Evolutionary conservation across 2,888 invertebrate genomes (phyloP).

Genomic region (Schrankia costaestrigalis): DNA sequence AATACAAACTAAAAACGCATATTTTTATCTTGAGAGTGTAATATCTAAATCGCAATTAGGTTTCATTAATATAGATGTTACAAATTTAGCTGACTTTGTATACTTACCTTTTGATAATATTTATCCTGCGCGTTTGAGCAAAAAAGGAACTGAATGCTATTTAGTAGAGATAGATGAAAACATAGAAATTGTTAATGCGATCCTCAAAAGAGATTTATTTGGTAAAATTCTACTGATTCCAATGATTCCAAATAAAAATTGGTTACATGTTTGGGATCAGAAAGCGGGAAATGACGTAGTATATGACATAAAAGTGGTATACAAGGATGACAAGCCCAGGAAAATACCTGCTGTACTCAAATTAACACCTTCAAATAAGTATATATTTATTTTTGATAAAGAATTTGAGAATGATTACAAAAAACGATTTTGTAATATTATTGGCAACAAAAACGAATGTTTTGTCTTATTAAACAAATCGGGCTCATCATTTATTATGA

Average conservation of each 20-base stretch:
- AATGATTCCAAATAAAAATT: constrained; percentile 2
- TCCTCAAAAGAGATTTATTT: constrained; percentile 34
- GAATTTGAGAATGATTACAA: constrained; percentile 53
- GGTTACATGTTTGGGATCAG: neutral
- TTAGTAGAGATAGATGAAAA: constrained; percentile 21
- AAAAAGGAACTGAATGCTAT: constrained; percentile 26
- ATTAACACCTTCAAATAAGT: constrained; percentile 48
- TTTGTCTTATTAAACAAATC: constrained; percentile 39
- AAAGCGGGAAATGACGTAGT: constrained; percentile 8
- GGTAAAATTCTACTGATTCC: constrained; percentile 32
- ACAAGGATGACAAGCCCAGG: constrained; percentile 22
- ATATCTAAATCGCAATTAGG: constrained; percentile 37
- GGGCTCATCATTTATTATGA: constrained; percentile 44
- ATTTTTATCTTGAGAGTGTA: constrained; percentile 13
- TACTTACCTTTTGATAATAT: constrained; percentile 18
- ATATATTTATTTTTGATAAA: constrained; percentile 51
- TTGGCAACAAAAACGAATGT: constrained; percentile 33
- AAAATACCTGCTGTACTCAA: constrained; percentile 44
- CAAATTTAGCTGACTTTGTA: constrained; percentile 17
- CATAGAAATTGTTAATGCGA: constrained; percentile 26
- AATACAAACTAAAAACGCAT: constrained; percentile 26
- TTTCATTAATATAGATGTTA: constrained; percentile 32
- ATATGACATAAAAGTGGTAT: constrained; percentile 38
- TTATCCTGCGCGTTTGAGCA: constrained; percentile 29
- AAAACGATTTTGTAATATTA: constrained; percentile 27